phyloP scores from a whole-genome alignment of 2,113 vertebrate species.

The Cochlearius cochlearius region DNA sequence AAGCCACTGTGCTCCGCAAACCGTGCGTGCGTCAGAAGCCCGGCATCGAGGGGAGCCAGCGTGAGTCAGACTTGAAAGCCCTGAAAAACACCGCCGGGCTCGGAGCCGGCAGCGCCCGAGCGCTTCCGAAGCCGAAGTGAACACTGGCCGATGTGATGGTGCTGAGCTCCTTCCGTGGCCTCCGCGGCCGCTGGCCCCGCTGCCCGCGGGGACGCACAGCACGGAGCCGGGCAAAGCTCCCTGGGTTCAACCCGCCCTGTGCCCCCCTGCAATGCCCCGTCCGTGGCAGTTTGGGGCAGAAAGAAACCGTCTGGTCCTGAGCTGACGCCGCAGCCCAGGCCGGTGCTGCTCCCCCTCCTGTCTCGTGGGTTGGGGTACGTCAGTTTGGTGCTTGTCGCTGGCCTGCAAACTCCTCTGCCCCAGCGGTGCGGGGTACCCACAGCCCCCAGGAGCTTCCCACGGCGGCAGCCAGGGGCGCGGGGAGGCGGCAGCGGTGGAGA shows the following conservation, averaged over 20 bases:
- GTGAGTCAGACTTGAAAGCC: not conserved
- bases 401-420: not conserved
- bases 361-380: fast-evolving
- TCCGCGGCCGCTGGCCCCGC: fast-evolving
- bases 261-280: not conserved
- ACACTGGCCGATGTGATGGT: fast-evolving
- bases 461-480: fast-evolving
- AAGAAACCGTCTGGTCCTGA: fast-evolving
- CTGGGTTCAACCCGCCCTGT: fast-evolving
- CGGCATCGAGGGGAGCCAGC: not conserved
- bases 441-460: not conserved
- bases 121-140: not conserved
- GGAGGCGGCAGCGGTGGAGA: not conserved
- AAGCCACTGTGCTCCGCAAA: not conserved
- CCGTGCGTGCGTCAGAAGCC: not conserved
- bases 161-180: not conserved
- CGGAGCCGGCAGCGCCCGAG: not conserved
- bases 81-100: not conserved
- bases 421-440: fast-evolving
- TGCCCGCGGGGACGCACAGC: fast-evolving
- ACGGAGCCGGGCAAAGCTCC: not conserved
- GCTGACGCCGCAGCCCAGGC: fast-evolving
- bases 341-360: fast-evolving
- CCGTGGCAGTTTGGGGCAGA: not conserved
- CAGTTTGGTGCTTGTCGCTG: fast-evolving